phyloP scores from a whole-genome alignment of 2,113 vertebrate species.

The Hemicordylus capensis region DNA sequence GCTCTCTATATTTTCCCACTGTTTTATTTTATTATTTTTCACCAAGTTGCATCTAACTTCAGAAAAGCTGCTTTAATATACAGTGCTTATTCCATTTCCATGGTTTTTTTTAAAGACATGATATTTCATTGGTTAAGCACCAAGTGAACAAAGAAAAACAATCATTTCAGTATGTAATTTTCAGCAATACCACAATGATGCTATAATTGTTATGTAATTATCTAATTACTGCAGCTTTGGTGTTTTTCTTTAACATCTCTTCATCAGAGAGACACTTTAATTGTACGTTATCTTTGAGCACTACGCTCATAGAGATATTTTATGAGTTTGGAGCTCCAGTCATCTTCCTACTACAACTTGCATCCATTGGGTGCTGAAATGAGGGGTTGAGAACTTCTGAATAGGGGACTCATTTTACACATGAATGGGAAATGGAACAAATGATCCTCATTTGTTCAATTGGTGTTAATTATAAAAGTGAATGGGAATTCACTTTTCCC shows the following conservation, averaged over 20 bases:
- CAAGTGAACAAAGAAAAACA: not conserved
- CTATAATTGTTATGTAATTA: constrained; percentile 8
- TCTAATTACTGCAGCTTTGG: constrained; percentile 5
- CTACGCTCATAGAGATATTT: not conserved
- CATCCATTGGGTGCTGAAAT: not conserved
- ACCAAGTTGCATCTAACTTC: not conserved
- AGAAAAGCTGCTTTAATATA: not conserved
- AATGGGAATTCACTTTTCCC: no score
- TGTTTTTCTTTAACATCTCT: not conserved
- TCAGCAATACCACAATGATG: not conserved
- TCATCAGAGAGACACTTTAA: constrained; percentile 15
- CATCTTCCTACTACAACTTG: not conserved
- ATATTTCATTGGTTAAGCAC: not conserved
- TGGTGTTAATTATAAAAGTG: no score
- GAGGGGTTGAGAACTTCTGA: not conserved
- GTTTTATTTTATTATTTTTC: not conserved
- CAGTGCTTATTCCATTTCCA: not conserved
- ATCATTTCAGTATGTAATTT: not conserved
- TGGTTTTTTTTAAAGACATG: not conserved
- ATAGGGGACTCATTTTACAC: not conserved
- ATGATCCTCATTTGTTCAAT: no score
- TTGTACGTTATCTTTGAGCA: not conserved
- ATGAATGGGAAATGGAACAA: no score
- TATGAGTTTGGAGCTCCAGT: not conserved
- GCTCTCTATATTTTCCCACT: not conserved